These are phyloP conservation scores for Chamaetylas fuelleborni DNA, from an alignment of 2,113 vertebrate species.

Conservation along the genomic window DNA sequence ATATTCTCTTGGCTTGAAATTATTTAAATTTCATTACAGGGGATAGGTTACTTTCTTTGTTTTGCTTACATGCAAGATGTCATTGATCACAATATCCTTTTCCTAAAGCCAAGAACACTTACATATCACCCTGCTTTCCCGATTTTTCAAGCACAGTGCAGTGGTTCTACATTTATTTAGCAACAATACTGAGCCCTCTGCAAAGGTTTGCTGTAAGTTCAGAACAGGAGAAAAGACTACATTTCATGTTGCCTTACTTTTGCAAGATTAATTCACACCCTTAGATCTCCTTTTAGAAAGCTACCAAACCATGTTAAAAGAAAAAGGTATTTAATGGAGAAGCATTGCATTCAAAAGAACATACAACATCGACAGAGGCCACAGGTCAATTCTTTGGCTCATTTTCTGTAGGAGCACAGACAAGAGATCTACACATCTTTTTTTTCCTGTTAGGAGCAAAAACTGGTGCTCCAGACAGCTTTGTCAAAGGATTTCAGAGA, in stretches of 20 bases:
- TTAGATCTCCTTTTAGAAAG: constrained; percentile 27
- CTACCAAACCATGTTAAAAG: not conserved
- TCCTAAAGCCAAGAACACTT: not conserved
- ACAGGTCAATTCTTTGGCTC: not conserved
- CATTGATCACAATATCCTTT: not conserved
- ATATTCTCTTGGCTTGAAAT: not conserved
- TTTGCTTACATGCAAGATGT: not conserved
- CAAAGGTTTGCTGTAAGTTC: not conserved
- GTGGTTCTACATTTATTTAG: not conserved
- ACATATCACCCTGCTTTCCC: not conserved
- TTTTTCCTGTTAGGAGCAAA: not conserved
- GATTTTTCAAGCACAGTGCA: not conserved
- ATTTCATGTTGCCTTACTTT: constrained; percentile 51
- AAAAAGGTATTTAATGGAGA: not conserved
- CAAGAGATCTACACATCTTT: not conserved
- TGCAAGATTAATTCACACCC: constrained; percentile 48
- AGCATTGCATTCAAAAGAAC: not conserved
- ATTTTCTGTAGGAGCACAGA: not conserved
- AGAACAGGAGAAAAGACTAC: not conserved
- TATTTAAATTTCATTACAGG: not conserved
- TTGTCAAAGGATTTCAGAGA: not conserved
- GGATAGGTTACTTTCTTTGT: not conserved
- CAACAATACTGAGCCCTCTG: not conserved
- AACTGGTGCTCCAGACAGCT: not conserved
- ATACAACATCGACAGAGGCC: not conserved